phyloP scores from a whole-genome alignment of 2,797 vertebrate genomes.

The Clarias fuscus region DNA sequence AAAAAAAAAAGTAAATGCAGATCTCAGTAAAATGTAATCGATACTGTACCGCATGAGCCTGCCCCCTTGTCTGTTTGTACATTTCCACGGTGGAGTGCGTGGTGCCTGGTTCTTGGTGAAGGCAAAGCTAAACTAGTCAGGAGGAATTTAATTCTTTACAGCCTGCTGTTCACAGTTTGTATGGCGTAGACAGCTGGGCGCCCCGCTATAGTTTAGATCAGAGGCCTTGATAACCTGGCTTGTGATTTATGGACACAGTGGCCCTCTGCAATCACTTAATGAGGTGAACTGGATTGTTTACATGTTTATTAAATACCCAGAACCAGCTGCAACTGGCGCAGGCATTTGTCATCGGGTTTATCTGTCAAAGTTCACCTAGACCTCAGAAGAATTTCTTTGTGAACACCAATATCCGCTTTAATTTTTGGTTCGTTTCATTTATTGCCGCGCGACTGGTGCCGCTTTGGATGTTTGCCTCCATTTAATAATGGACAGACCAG shows the following conservation, averaged over 20 bases:
- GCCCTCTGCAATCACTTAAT: conserved; percentile 92
- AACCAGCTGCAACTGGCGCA: conserved; percentile 85
- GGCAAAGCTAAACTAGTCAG: conserved; percentile 66
- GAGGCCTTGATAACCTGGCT: conserved; percentile 94
- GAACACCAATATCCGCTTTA: conserved; percentile 33
- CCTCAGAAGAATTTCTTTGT: conserved; percentile 41
- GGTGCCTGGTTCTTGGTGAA: conserved; percentile 50
- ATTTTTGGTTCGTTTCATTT: conserved; percentile 2
- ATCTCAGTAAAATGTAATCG: conserved; percentile 23
- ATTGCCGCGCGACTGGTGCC: conserved; percentile 6
- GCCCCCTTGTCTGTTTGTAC: conserved; percentile 23
- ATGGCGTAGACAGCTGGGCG: conserved; percentile 94
- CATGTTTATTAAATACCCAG: conserved; percentile 98
- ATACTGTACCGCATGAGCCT: conserved; percentile 4
- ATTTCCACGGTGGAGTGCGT: conserved; percentile 20
- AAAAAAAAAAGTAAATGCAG: neutral
- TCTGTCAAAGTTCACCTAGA: conserved; percentile 70
- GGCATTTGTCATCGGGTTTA: conserved; percentile 74
- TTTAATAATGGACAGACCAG: conserved; percentile 19
- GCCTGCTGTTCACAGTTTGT: conserved; percentile 84
- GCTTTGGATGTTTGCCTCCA: neutral
- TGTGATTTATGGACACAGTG: conserved; percentile 90
- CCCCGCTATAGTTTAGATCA: conserved; percentile 94
- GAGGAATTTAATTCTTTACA: conserved; percentile 86
- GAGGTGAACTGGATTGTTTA: conserved; percentile 95